phyloP scores from a whole-genome alignment of 2,113 vertebrate species.

The Rhombomys opimus region DNA sequence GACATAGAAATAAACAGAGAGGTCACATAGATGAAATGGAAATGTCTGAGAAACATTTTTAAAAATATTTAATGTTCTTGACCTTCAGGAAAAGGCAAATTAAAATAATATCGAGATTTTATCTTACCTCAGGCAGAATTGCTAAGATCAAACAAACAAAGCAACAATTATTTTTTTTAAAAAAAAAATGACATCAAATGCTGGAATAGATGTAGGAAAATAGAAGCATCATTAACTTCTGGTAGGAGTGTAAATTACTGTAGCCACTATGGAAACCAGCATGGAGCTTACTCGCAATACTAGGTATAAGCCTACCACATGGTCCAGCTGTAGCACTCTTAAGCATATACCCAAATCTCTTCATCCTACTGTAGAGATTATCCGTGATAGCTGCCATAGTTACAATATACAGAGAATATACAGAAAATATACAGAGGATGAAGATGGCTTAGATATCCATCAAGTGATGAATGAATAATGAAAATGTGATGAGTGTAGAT shows the following conservation, averaged over 20 bases:
- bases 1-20: neutral
- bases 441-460: neutral
- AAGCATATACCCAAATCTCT: neutral
- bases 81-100: neutral
- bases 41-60: neutral
- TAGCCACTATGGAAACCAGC: neutral
- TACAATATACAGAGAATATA: neutral
- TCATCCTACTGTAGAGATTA: neutral
- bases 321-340: too few relatives aligned
- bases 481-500: neutral
- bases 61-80: neutral
- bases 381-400: neutral
- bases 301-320: neutral
- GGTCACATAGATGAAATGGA: neutral
- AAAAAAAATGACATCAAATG: neutral
- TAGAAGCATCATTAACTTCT: neutral
- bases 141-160: neutral
- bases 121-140: neutral
- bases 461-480: neutral
- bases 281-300: neutral
- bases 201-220: neutral
- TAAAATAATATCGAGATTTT: neutral
- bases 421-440: too few relatives aligned
- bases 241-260: neutral
- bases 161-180: neutral